Conservation (phyloP, 2,797 vertebrate species). For the Serranus cabrilla region DNA sequence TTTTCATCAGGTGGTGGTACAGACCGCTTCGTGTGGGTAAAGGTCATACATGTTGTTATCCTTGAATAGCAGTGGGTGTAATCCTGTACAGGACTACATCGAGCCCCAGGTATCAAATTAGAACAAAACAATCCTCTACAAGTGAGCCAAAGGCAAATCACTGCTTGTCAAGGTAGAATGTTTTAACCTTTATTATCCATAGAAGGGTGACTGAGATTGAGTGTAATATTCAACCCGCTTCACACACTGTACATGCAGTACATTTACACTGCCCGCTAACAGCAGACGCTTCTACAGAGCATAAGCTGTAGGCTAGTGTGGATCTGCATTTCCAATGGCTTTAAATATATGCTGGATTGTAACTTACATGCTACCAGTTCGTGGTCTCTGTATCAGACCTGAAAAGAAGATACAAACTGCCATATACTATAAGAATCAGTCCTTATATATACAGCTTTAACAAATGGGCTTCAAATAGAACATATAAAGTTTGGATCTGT, state of each 20-base stretch:
- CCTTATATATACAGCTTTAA: background rate
- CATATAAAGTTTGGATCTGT: background rate
- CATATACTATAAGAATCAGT: background rate
- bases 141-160: constrained; percentile 27
- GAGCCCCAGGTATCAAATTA: constrained; percentile 22
- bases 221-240: background rate
- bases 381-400: background rate
- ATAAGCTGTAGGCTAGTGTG: too few species aligned
- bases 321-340: too few species aligned
- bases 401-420: background rate
- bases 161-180: constrained; percentile 29
- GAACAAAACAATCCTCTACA: constrained; percentile 21
- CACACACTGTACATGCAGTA: background rate
- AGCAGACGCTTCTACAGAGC: too few species aligned
- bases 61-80: constrained; percentile 26
- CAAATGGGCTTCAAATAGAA: background rate
- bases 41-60: constrained; percentile 40
- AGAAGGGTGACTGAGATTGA: constrained; percentile 7
- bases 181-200: constrained; percentile 21
- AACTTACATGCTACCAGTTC: too few species aligned
- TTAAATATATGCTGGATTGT: too few species aligned
- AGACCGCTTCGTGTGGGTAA: background rate
- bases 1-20: constrained; percentile 24
- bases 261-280: too few species aligned
- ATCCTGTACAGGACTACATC: constrained; percentile 8